These are phyloP conservation scores for Trichogramma pretiosum DNA, from an alignment of 1,140 invertebrate genomes.

Conservation along the genomic window DNA sequence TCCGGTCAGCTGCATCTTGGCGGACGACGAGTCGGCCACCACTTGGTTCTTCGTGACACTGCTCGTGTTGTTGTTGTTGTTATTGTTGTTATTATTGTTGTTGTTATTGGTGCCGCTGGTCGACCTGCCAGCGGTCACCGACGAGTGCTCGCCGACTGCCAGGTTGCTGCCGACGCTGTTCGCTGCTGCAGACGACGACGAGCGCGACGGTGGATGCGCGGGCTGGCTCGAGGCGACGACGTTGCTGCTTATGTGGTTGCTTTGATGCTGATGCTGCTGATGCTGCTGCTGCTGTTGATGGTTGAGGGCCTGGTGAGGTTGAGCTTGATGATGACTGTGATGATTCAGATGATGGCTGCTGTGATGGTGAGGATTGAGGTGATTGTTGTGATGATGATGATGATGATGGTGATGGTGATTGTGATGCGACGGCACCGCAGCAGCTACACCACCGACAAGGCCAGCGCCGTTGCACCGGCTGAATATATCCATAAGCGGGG, in stretches of 20 bases:
- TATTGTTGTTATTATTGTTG: background rate
- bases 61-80: constrained; percentile 2
- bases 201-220: too few relatives aligned
- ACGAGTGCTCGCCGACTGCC: background rate
- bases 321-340: too few relatives aligned
- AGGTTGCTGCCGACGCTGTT: background rate
- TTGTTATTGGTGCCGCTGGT: background rate
- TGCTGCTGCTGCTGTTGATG: constrained; percentile 13
- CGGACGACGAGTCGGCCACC: constrained; percentile 23
- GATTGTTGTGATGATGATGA: too few relatives aligned
- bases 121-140: background rate
- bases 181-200: too few relatives aligned
- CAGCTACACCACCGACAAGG: constrained; percentile 33
- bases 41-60: constrained; percentile 23
- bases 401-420: constrained; percentile 10
- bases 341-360: too few relatives aligned
- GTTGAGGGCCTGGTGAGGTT: constrained; percentile 13
- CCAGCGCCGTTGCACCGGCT: constrained; percentile 41
- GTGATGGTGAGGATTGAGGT: too few relatives aligned
- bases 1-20: constrained; percentile 46
- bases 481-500: constrained; percentile 46
- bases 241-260: too few relatives aligned
- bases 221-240: too few relatives aligned
- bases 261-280: constrained; percentile 12
- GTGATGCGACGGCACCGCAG: constrained; percentile 27